These are phyloP conservation scores for Sinocyclocheilus maitianheensis DNA, from an alignment of 2,113 vertebrate species.

Conservation along the genomic window DNA sequence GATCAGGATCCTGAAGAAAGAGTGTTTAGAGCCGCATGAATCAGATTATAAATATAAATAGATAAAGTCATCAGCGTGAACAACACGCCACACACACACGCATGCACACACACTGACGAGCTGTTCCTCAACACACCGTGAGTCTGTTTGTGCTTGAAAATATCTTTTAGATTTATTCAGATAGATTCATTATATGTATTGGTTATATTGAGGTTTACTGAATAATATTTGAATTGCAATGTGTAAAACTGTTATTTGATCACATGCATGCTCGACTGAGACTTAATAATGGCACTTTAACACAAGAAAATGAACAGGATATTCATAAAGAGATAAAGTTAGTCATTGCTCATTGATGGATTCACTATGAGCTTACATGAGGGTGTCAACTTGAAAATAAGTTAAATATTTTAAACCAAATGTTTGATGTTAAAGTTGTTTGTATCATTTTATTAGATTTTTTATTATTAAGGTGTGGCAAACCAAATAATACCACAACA, in stretches of 20 bases:
- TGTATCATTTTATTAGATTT: no score
- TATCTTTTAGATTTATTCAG: background rate
- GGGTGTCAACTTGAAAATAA: no score
- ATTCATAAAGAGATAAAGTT: background rate
- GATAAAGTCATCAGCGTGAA: background rate
- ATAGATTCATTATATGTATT: no score
- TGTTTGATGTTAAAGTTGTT: no score
- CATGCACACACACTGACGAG: background rate
- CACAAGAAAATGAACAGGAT: background rate
- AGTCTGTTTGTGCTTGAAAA: constrained; percentile 10
- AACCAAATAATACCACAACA: no score
- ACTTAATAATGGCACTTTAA: background rate
- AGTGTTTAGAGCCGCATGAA: background rate
- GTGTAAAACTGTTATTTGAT: background rate
- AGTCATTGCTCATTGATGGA: background rate
- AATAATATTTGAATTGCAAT: background rate
- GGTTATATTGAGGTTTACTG: background rate
- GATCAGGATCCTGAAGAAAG: background rate
- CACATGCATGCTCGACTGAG: background rate
- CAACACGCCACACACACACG: no score
- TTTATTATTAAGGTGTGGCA: no score
- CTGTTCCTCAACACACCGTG: constrained; percentile 11
- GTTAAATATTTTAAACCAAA: no score
- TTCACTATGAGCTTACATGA: no score
- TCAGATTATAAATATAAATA: background rate